A percentile compares a stretch with the other conserved stretches of the same genome.
These are phyloP conservation scores for Eupithecia dodoneata DNA, from an alignment of 2,888 invertebrate species.

Conservation along the genomic window DNA sequence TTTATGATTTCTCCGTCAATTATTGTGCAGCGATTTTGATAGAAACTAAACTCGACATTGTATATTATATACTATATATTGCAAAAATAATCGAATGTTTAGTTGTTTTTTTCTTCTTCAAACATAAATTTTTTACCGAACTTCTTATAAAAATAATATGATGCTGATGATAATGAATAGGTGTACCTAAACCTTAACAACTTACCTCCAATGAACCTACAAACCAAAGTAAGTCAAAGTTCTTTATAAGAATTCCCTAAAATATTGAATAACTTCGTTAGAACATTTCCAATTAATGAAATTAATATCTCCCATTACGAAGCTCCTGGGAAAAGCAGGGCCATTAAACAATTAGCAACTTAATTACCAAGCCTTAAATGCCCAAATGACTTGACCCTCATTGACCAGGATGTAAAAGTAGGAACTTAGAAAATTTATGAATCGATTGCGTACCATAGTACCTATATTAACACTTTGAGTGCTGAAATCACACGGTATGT, in stretches of 20 bases:
- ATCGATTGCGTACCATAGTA: neutral
- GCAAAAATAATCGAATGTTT: neutral
- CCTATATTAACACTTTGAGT: too few relatives aligned
- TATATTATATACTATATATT: too few relatives aligned
- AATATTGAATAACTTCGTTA: conserved; percentile 32
- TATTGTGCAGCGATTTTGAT: too few relatives aligned
- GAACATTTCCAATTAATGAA: conserved; percentile 37
- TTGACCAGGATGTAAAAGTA: conserved; percentile 23
- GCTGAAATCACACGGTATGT: too few relatives aligned
- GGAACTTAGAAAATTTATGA: conserved; percentile 7
- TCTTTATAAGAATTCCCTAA: conserved; percentile 21
- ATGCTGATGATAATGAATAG: neutral
- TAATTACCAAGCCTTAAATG: conserved; percentile 31
- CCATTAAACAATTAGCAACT: conserved; percentile 37
- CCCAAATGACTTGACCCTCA: conserved; percentile 33
- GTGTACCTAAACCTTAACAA: neutral
- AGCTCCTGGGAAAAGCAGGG: conserved; percentile 31
- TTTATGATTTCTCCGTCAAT: too few relatives aligned
- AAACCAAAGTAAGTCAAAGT: conserved; percentile 19
- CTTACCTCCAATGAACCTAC: neutral
- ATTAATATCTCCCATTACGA: conserved; percentile 35
- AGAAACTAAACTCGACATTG: too few relatives aligned
- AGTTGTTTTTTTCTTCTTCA: too few relatives aligned
- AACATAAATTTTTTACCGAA: neutral
- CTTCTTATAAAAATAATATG: neutral